A percentile compares a stretch with the other conserved stretches of the same genome.
phyloP scores from a whole-genome alignment of 2,797 vertebrate genomes.

The Leptatherina wallacei region DNA sequence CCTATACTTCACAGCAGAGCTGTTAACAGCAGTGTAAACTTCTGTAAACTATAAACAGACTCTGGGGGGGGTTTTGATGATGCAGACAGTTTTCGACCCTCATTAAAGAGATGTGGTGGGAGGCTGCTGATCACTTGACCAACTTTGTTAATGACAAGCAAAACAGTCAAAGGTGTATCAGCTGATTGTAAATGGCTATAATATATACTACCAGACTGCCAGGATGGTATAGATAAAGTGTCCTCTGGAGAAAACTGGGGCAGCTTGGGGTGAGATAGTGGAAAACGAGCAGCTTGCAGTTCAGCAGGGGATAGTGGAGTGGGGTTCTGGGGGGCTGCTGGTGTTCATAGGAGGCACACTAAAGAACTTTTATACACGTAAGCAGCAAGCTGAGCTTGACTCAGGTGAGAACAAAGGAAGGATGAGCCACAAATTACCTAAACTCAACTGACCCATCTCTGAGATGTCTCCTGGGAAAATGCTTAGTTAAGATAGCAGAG shows the following conservation, averaged over 20 bases:
- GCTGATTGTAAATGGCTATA: constrained; percentile 61
- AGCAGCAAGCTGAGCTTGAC: constrained; percentile 37
- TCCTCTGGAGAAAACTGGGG: constrained; percentile 45
- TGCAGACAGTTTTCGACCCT: constrained; percentile 38
- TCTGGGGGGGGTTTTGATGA: constrained; percentile 32
- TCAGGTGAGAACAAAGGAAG: constrained; percentile 39
- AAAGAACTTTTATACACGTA: constrained; percentile 41
- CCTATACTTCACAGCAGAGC: not conserved
- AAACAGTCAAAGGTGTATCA: constrained; percentile 67
- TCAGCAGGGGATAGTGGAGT: constrained; percentile 34
- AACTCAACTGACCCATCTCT: constrained; percentile 54
- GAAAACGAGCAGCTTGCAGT: constrained; percentile 48
- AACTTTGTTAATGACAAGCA: constrained; percentile 62
- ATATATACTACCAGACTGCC: constrained; percentile 51
- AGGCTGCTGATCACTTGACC: constrained; percentile 52
- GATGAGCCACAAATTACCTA: constrained; percentile 47
- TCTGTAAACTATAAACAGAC: constrained; percentile 29
- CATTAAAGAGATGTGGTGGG: constrained; percentile 34
- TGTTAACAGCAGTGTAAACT: constrained; percentile 27
- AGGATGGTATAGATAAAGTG: constrained; percentile 59
- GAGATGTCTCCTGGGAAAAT: constrained; percentile 58
- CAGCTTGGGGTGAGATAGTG: constrained; percentile 28
- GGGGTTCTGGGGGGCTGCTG: constrained; percentile 14
- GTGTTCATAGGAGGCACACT: constrained; percentile 41
- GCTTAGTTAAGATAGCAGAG: constrained; percentile 43